A percentile compares a stretch with the other conserved stretches of the same genome.
Conservation (phyloP, 1,140 invertebrate species). For the Dreissena rostriformis region DNA sequence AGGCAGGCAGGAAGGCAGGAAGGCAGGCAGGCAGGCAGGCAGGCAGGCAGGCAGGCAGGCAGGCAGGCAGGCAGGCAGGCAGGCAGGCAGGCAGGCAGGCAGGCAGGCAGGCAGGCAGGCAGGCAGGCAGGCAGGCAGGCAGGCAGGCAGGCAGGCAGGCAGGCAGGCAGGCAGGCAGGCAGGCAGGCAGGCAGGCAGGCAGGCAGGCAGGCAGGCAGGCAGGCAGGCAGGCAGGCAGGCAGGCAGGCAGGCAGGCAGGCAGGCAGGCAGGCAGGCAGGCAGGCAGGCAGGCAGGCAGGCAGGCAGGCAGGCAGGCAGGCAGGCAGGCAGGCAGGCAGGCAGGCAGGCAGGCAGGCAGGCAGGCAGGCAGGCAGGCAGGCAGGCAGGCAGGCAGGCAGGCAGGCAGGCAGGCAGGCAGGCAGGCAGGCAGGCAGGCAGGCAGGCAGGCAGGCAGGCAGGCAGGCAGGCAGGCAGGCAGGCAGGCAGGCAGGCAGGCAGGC, state of each 20-base stretch:
- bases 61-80: conserved; percentile 7
- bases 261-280: background rate
- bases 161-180: conserved; percentile 7
- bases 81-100: conserved; percentile 7
- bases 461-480: conserved; percentile 7
- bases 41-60: conserved; percentile 7
- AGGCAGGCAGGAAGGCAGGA: conserved; percentile 1
- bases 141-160: conserved; percentile 7
- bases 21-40: conserved; percentile 7
- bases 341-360: conserved; percentile 6
- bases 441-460: conserved; percentile 7
- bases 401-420: conserved; percentile 7
- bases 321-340: too few relatives aligned
- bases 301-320: too few relatives aligned
- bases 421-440: conserved; percentile 7
- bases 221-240: conserved; percentile 7
- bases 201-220: conserved; percentile 7
- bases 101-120: conserved; percentile 7
- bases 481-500: conserved; percentile 7
- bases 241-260: conserved; percentile 7
- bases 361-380: conserved; percentile 7
- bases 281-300: background rate
- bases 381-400: conserved; percentile 7
- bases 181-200: conserved; percentile 7
- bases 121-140: conserved; percentile 7